These are phyloP conservation scores for Eudemis profundana DNA, from an alignment of 2,888 invertebrate genomes.

Conservation along the genomic window DNA sequence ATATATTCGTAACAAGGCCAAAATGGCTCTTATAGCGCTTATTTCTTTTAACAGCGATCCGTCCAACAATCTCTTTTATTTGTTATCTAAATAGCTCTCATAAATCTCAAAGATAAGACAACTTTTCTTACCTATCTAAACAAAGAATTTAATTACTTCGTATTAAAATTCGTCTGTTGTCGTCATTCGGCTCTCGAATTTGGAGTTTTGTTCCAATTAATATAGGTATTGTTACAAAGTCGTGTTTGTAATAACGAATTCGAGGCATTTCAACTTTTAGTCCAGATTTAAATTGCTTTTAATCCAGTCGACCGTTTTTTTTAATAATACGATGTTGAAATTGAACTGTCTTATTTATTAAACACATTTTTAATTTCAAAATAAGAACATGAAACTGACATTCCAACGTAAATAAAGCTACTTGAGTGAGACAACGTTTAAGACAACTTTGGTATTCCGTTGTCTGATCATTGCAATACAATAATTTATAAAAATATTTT, in stretches of 20 bases:
- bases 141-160: conserved; percentile 54
- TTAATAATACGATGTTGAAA: too few species aligned
- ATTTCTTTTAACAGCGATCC: conserved; percentile 26
- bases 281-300: too few species aligned
- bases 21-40: neutral
- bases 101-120: conserved; percentile 40
- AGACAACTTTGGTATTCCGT: too few species aligned
- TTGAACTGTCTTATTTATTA: too few species aligned
- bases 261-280: too few species aligned
- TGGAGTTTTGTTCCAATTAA: conserved; percentile 54
- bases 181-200: conserved; percentile 51
- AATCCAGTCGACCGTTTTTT: too few species aligned
- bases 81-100: conserved; percentile 37
- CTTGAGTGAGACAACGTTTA: too few species aligned
- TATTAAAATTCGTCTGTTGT: conserved; percentile 51
- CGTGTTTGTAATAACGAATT: conserved; percentile 50
- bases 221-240: conserved; percentile 46
- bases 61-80: conserved; percentile 25
- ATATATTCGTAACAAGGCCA: neutral
- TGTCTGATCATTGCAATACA: too few species aligned
- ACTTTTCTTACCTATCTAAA: conserved; percentile 43
- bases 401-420: too few species aligned
- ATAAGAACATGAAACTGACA: too few species aligned
- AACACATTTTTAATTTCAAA: too few species aligned
- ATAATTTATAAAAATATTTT: too few species aligned